Evolutionary conservation across 35 echinoderm and acorn worm genomes (phyloP).

Genomic region (Strongylocentrotus purpuratus): DNA sequence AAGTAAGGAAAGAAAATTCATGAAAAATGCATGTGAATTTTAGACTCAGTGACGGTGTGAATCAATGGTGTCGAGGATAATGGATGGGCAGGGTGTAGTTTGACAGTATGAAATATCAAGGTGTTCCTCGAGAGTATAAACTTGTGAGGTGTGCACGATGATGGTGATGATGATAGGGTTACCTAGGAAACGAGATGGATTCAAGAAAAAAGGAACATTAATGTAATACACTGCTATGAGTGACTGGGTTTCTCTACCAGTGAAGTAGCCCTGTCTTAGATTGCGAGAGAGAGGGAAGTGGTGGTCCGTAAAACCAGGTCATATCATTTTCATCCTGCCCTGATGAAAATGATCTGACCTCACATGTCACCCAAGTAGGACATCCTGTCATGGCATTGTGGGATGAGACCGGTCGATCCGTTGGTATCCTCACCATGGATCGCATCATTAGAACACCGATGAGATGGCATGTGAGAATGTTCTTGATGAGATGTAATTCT

Average conservation of each 20-base stretch:
- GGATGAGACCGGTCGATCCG: background rate
- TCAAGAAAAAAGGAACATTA: background rate
- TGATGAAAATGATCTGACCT: slow-evolving; percentile 3
- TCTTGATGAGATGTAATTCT: background rate
- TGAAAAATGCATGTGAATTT: too few relatives aligned
- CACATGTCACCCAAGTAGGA: background rate
- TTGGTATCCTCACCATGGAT: background rate
- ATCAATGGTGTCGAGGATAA: background rate
- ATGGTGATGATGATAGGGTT: background rate
- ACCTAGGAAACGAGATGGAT: background rate
- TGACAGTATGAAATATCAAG: slow-evolving; percentile 1
- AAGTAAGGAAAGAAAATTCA: too few relatives aligned
- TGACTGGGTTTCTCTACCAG: background rate
- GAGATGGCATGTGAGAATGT: background rate
- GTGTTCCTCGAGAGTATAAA: background rate
- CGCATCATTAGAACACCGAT: background rate
- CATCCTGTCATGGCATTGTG: background rate
- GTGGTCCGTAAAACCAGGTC: background rate
- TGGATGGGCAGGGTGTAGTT: background rate
- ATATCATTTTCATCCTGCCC: background rate
- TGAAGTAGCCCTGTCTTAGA: background rate
- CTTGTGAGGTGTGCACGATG: background rate
- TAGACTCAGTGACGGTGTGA: too few relatives aligned
- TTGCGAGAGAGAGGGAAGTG: background rate
- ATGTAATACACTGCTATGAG: background rate